Percentiles rank a stretch among this genome's conserved stretches.
Conservation (phyloP, 2,113 vertebrate genomes). For the Gymnogyps californianus region DNA sequence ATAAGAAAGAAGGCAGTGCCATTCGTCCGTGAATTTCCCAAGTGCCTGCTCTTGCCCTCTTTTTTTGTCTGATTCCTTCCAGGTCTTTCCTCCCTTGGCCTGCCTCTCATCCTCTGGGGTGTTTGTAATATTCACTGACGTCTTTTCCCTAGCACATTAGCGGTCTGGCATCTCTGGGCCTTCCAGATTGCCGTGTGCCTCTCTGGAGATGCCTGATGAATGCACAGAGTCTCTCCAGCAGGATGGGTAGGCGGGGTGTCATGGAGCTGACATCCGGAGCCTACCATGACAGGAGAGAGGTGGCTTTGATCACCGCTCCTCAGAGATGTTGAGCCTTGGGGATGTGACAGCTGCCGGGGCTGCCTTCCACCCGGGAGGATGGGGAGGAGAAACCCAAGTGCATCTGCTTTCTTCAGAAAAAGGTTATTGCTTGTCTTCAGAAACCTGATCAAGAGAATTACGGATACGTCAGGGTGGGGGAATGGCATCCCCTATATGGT, state of each 20-base stretch:
- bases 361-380: background rate
- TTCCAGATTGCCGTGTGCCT: conserved; percentile 49
- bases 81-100: conserved; percentile 26
- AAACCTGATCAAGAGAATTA: background rate
- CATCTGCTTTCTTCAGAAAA: background rate
- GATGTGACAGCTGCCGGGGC: conserved; percentile 30
- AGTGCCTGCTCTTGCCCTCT: background rate
- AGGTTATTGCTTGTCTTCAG: background rate
- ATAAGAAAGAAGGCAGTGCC: background rate
- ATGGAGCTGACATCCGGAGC: conserved; percentile 37
- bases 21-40: background rate
- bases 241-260: conserved; percentile 42
- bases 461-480: background rate
- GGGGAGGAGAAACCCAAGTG: background rate
- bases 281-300: background rate
- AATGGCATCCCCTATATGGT: background rate
- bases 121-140: background rate
- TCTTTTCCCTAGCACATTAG: conserved; percentile 31
- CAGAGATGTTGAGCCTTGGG: background rate
- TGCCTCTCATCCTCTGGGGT: background rate
- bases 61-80: background rate
- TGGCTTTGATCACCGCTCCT: conserved; percentile 45
- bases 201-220: conserved; percentile 53
- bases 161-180: conserved; percentile 45
- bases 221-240: conserved; percentile 24